These are phyloP conservation scores for Mactra quadrangularis DNA, from an alignment of 1,140 invertebrate genomes.

Conservation along the genomic window DNA sequence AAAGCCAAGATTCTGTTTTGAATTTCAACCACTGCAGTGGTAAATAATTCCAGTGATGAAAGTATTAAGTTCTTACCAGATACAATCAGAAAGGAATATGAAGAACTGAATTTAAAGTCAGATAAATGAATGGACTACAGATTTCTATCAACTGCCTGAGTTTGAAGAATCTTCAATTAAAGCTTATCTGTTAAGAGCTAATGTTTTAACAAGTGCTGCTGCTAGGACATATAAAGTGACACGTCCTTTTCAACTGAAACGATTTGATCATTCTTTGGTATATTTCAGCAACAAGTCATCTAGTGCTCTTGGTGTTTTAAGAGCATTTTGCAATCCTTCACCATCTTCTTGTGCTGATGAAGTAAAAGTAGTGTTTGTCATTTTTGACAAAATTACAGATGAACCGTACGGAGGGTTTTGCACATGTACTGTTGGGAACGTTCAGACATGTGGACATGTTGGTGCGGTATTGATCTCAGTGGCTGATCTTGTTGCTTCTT, in stretches of 20 bases:
- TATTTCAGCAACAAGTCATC: background rate
- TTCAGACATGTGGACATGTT: constrained; percentile 12
- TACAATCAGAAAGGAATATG: background rate
- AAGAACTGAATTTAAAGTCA: background rate
- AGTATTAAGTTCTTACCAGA: background rate
- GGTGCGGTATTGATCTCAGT: constrained; percentile 17
- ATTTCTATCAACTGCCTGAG: constrained; percentile 4
- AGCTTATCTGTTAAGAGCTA: constrained; percentile 2
- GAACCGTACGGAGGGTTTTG: constrained; percentile 40
- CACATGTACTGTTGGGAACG: constrained; percentile 24
- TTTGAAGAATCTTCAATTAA: constrained; percentile 27
- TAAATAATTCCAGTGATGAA: background rate
- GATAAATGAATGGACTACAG: background rate
- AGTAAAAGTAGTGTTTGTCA: constrained; percentile 11
- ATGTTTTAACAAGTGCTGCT: background rate
- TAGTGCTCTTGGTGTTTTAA: background rate
- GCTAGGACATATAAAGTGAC: too few relatives aligned
- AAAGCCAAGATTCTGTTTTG: constrained; percentile 28
- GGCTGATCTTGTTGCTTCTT: background rate
- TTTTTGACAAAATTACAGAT: constrained; percentile 1
- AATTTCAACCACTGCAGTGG: constrained; percentile 7
- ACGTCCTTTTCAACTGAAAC: too few relatives aligned
- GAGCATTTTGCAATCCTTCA: constrained; percentile 22
- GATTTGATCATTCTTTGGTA: constrained; percentile 14
- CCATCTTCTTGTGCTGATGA: constrained; percentile 9